A percentile compares a stretch with the other conserved stretches of the same genome.
Conservation (phyloP, 2,113 vertebrate genomes). For the Dryoscopus gambensis region DNA sequence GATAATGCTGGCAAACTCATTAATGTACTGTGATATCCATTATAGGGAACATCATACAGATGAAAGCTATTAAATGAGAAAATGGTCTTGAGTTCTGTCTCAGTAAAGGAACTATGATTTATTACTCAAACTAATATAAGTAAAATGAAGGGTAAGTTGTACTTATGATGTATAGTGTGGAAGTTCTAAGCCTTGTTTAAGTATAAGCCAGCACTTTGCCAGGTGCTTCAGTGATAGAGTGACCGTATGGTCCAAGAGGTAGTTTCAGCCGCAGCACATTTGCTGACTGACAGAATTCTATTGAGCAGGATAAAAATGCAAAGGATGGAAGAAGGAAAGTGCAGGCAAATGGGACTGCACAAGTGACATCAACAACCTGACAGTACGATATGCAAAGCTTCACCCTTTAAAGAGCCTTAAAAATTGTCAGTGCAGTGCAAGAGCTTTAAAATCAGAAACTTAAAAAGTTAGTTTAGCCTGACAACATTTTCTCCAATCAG, state of each 20-base stretch:
- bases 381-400: neutral
- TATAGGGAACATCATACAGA: slow-evolving; percentile 37
- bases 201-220: neutral
- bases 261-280: neutral
- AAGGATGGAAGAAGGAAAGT: neutral
- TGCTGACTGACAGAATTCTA: neutral
- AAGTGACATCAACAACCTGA: neutral
- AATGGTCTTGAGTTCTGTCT: slow-evolving; percentile 28
- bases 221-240: neutral
- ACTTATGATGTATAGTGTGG: neutral
- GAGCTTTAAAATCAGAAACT: neutral
- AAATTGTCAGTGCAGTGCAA: neutral
- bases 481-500: neutral
- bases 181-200: neutral
- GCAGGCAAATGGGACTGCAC: neutral
- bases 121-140: slow-evolving; percentile 33
- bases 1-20: slow-evolving; percentile 52
- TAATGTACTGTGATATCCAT: slow-evolving; percentile 52
- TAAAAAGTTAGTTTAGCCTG: neutral
- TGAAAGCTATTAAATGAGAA: slow-evolving; percentile 67
- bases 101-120: slow-evolving; percentile 41
- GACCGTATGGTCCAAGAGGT: neutral
- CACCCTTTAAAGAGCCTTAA: neutral
- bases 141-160: slow-evolving; percentile 35
- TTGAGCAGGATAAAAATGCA: neutral